These are phyloP conservation scores for Chelonia mydas DNA, from an alignment of 2,797 vertebrate species.

Conservation along the genomic window DNA sequence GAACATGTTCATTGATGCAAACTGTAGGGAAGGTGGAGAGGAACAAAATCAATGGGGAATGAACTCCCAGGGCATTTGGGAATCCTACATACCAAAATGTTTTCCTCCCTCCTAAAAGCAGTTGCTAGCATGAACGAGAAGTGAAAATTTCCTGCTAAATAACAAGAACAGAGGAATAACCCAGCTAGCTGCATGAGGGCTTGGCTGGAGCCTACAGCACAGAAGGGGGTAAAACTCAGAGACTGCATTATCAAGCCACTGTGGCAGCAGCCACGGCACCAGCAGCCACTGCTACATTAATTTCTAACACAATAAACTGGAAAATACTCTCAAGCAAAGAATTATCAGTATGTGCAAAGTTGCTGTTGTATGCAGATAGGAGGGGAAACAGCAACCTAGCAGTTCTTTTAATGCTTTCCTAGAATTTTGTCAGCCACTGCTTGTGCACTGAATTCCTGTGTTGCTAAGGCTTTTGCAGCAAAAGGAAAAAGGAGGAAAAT, in stretches of 20 bases:
- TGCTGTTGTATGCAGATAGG: neutral
- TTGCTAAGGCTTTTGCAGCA: neutral
- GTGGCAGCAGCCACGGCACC: too few relatives aligned
- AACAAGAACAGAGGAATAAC: neutral
- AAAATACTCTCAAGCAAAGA: neutral
- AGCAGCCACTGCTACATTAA: neutral
- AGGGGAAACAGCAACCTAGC: neutral
- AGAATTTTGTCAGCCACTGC: neutral
- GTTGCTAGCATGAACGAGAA: neutral
- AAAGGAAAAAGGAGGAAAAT: neutral
- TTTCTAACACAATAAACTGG: neutral
- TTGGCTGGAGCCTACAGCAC: neutral
- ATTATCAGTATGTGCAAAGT: neutral
- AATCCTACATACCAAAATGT: neutral
- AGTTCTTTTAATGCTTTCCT: neutral
- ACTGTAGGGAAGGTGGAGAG: neutral
- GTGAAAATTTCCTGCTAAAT: neutral
- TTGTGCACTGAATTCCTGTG: constrained; percentile 6
- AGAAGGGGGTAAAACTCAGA: neutral
- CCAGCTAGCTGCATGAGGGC: neutral
- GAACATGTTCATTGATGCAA: neutral
- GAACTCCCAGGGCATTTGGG: neutral
- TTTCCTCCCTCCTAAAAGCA: neutral
- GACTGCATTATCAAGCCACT: neutral
- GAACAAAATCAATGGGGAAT: neutral